These are phyloP conservation scores for Melanotaenia maccullochi DNA, from an alignment of 2,797 vertebrate genomes.

Conservation along the genomic window DNA sequence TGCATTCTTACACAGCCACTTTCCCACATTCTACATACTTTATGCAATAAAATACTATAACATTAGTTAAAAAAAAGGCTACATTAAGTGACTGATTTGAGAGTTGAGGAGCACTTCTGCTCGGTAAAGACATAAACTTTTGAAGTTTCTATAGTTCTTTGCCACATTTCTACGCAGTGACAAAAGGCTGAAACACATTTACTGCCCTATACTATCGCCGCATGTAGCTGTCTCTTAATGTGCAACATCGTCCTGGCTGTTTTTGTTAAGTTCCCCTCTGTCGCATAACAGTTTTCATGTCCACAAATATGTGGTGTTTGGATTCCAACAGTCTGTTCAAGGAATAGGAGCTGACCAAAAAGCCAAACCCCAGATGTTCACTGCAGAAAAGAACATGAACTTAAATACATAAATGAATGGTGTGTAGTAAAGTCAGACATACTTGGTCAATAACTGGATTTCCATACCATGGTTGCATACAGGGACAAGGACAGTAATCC, in stretches of 20 bases:
- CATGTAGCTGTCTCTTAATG: neutral
- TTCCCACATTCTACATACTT: neutral
- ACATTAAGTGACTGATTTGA: neutral
- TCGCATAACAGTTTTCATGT: neutral
- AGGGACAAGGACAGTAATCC: too few species aligned
- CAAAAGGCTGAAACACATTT: neutral
- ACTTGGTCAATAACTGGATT: too few species aligned
- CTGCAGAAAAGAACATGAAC: neutral
- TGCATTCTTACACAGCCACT: neutral
- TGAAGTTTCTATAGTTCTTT: neutral
- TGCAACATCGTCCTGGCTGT: neutral
- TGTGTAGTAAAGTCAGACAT: too few species aligned
- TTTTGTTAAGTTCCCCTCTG: neutral
- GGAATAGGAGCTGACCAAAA: too few species aligned
- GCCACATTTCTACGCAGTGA: neutral
- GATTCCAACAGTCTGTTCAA: too few species aligned
- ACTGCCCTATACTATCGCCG: neutral
- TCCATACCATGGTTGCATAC: too few species aligned
- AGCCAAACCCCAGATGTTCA: neutral
- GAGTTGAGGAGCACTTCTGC: neutral
- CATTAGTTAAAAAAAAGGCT: neutral
- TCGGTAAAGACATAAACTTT: neutral
- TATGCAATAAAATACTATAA: neutral
- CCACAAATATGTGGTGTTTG: too few species aligned
- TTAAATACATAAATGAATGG: too few species aligned